Evolutionary conservation across 2,113 vertebrate species (phyloP).

Genomic region (Chelonoidis abingdonii): DNA sequence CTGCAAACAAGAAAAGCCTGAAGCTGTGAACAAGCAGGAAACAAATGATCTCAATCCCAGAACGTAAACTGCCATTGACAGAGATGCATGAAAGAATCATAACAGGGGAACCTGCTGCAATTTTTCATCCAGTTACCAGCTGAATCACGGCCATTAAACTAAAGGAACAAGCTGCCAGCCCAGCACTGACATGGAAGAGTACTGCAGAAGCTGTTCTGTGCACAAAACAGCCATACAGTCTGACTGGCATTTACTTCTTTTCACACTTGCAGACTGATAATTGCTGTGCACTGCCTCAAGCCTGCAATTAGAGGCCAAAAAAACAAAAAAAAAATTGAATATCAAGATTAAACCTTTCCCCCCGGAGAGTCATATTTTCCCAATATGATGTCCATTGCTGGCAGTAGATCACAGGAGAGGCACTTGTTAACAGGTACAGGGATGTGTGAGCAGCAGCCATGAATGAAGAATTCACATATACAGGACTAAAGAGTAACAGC

Average conservation of each 20-base stretch:
- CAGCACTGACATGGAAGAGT: constrained; percentile 47
- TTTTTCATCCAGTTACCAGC: constrained; percentile 75
- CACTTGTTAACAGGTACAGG: constrained; percentile 39
- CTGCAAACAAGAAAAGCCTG: constrained; percentile 85
- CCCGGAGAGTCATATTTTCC: constrained; percentile 50
- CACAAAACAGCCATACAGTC: constrained; percentile 52
- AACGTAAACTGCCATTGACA: constrained; percentile 81
- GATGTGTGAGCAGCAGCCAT: background rate
- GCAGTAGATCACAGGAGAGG: constrained; percentile 44
- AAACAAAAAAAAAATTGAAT: constrained; percentile 73
- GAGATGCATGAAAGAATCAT: constrained; percentile 78
- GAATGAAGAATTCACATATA: constrained; percentile 36
- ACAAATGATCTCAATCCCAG: constrained; percentile 88
- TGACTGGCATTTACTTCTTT: constrained; percentile 68
- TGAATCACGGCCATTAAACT: constrained; percentile 34
- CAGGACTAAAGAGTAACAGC: constrained; percentile 42
- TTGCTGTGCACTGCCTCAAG: constrained; percentile 86
- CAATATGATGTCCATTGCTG: constrained; percentile 6
- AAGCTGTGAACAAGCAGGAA: constrained; percentile 93
- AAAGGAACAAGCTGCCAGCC: constrained; percentile 37
- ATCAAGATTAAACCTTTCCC: constrained; percentile 55
- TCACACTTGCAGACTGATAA: constrained; percentile 88
- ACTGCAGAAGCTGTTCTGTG: constrained; percentile 26
- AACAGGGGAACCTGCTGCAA: constrained; percentile 68
- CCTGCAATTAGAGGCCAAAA: constrained; percentile 89